A percentile compares a stretch with the other conserved stretches of the same genome.
These are phyloP conservation scores for Pseudois nayaur DNA, from an alignment of 2,113 vertebrate species.

Conservation along the genomic window DNA sequence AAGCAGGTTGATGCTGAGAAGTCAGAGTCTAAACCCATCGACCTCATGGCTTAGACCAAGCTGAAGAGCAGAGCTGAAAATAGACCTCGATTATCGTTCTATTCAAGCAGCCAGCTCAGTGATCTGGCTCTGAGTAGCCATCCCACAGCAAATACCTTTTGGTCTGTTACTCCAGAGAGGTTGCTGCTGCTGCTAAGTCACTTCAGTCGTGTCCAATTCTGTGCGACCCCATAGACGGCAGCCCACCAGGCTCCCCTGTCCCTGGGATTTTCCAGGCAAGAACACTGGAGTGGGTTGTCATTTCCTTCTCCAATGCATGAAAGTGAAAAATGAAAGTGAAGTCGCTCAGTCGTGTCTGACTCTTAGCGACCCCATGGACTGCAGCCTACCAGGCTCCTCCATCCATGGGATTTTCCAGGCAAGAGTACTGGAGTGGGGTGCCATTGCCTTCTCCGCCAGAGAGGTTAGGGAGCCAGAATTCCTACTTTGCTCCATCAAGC, in stretches of 20 bases:
- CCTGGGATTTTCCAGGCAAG: too few species aligned
- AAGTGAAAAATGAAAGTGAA: too few species aligned
- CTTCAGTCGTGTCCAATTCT: too few species aligned
- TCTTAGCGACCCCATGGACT: too few species aligned
- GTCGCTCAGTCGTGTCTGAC: too few species aligned
- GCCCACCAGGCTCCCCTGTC: too few species aligned
- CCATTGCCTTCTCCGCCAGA: not conserved
- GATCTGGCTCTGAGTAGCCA: not conserved
- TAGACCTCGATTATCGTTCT: not conserved
- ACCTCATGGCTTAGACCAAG: not conserved
- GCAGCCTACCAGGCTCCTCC: too few species aligned
- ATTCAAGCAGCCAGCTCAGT: not conserved
- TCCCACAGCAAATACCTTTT: not conserved
- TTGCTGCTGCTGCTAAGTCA: not conserved
- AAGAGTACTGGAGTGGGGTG: too few species aligned
- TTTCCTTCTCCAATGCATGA: too few species aligned
- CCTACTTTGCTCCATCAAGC: not conserved
- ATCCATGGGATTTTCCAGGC: too few species aligned
- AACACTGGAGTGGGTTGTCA: too few species aligned
- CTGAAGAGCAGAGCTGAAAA: conserved; percentile 57
- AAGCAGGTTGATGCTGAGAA: conserved; percentile 20
- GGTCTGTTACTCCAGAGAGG: not conserved
- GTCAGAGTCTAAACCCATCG: conserved; percentile 7
- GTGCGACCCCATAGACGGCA: too few species aligned
- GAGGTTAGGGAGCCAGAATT: not conserved